These are phyloP conservation scores for Caenorhabditis sp. DNA, from an alignment of 2,888 invertebrate genomes.

Conservation along the genomic window DNA sequence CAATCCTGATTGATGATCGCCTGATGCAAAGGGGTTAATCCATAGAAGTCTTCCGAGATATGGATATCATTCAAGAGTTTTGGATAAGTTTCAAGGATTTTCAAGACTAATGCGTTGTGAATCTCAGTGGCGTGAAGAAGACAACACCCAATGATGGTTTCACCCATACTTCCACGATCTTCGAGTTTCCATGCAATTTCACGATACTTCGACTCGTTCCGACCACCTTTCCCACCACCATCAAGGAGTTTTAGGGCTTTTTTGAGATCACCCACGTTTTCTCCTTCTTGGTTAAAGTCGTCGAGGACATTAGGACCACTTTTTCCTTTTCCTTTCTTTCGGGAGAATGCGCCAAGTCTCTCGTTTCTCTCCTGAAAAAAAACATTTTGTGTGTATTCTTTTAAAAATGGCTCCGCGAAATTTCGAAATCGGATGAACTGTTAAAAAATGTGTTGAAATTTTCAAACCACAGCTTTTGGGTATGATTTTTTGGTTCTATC, in stretches of 20 bases:
- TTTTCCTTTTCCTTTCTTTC: conserved; percentile 67
- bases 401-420: too few species aligned
- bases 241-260: conserved; percentile 64
- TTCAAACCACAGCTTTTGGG: too few species aligned
- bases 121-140: conserved; percentile 80
- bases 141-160: conserved; percentile 90
- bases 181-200: conserved; percentile 72
- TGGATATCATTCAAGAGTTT: conserved; percentile 94
- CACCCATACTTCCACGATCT: conserved; percentile 77
- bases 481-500: too few species aligned
- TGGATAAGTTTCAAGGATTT: conserved; percentile 89
- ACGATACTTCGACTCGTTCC: conserved; percentile 76
- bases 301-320: conserved; percentile 61
- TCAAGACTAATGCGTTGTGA: conserved; percentile 89
- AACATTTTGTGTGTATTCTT: too few species aligned
- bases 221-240: conserved; percentile 49
- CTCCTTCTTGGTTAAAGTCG: conserved; percentile 56
- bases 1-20: conserved; percentile 98
- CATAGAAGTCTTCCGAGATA: conserved; percentile 92
- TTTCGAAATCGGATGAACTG: background rate
- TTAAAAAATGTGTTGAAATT: background rate
- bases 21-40: conserved; percentile 80
- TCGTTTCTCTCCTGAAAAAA: conserved; percentile 76
- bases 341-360: conserved; percentile 64
- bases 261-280: conserved; percentile 55